Evolutionary conservation across 1,140 invertebrate species (phyloP).

Genomic region (Leptinotarsa lineolata): DNA sequence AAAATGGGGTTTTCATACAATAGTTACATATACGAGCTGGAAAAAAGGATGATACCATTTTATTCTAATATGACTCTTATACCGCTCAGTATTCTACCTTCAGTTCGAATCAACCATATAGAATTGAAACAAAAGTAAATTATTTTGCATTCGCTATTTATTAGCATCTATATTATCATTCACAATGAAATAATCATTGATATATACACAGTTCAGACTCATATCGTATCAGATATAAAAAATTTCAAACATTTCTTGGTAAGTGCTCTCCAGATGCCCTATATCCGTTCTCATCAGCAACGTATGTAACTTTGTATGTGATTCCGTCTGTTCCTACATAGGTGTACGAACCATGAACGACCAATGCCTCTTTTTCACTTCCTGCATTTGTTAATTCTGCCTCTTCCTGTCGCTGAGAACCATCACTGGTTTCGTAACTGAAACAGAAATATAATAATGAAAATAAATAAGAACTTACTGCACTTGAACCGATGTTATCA

Average conservation of each 20-base stretch:
- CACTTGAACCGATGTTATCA: too few relatives aligned
- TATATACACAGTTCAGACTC: background rate
- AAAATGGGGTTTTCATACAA: too few relatives aligned
- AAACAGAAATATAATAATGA: constrained; percentile 6
- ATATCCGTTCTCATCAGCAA: constrained; percentile 60
- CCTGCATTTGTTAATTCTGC: constrained; percentile 70
- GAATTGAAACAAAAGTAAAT: too few relatives aligned
- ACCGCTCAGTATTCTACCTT: too few relatives aligned
- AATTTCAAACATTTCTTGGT: constrained; percentile 18
- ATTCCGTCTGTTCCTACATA: constrained; percentile 69
- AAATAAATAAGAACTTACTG: too few relatives aligned
- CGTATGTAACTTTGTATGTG: constrained; percentile 65
- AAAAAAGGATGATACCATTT: too few relatives aligned
- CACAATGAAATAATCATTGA: background rate
- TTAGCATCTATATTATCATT: too few relatives aligned
- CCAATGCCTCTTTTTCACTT: constrained; percentile 62
- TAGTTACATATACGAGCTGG: too few relatives aligned
- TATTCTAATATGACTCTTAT: too few relatives aligned
- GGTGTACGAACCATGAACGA: constrained; percentile 64
- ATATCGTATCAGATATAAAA: background rate
- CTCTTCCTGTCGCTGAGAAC: constrained; percentile 67
- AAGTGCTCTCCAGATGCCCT: constrained; percentile 38
- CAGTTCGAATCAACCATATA: too few relatives aligned
- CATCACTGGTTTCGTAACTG: constrained; percentile 44
- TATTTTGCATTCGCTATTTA: too few relatives aligned